A percentile compares a stretch with the other conserved stretches of the same genome.
Evolutionary conservation across 92 coral and sea anemone species (phyloP).

Genomic region (Actinostola sp.): DNA sequence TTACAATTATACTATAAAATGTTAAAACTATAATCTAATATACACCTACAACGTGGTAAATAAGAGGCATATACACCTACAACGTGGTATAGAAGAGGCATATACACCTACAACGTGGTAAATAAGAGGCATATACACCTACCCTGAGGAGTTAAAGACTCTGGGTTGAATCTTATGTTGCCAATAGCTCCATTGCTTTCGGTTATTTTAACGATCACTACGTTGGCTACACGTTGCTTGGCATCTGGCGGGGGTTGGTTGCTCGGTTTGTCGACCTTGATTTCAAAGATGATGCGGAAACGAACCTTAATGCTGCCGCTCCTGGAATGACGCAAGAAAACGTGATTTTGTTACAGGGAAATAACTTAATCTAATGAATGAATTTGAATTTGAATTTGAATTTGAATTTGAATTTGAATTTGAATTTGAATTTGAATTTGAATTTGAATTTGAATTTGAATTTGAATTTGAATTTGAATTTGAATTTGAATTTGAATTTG

Average conservation of each 20-base stretch:
- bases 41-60: too few species aligned
- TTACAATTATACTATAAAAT: too few species aligned
- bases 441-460: too few species aligned
- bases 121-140: background rate
- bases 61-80: background rate
- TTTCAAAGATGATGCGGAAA: conserved; percentile 13
- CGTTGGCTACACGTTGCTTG: conserved; percentile 11
- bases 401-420: too few species aligned
- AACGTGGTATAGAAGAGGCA: background rate
- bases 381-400: too few species aligned
- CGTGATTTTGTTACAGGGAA: background rate
- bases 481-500: too few species aligned
- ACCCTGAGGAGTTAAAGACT: conserved; percentile 2
- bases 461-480: too few species aligned
- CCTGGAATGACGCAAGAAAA: background rate
- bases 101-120: background rate
- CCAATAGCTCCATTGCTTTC: conserved; percentile 18
- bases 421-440: too few species aligned
- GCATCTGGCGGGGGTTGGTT: conserved; percentile 7
- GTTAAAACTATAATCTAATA: too few species aligned
- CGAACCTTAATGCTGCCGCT: conserved; percentile 7
- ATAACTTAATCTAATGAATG: background rate
- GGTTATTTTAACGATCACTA: conserved; percentile 1
- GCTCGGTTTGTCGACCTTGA: conserved; percentile 19
- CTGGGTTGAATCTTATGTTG: conserved; percentile 4